Evolutionary conservation across 1,140 invertebrate genomes (phyloP).

Genomic region (Theocolax elegans): DNA sequence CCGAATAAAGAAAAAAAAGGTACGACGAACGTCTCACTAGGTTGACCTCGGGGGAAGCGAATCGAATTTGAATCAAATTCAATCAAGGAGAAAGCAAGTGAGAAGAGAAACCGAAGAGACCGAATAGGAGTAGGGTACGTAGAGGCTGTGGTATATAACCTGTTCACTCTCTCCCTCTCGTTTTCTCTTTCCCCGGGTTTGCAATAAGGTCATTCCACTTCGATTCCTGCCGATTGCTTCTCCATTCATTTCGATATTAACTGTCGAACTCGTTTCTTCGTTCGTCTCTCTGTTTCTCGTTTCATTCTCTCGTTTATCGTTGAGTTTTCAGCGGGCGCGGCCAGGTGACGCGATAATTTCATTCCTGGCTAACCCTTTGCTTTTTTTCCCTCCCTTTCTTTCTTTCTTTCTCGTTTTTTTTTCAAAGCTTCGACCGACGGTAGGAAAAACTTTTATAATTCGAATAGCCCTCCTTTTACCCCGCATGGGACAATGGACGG

Average conservation of each 20-base stretch:
- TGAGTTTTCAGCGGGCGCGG: slow-evolving; percentile 3
- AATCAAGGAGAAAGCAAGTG: slow-evolving; percentile 4
- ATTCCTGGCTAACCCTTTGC: background rate
- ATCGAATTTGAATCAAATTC: slow-evolving; percentile 31
- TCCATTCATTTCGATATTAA: slow-evolving; percentile 54
- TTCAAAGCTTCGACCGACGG: background rate
- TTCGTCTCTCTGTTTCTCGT: background rate
- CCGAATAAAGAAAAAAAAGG: background rate
- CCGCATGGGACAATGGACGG: slow-evolving; percentile 19
- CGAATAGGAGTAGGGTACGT: background rate
- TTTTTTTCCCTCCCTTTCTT: background rate
- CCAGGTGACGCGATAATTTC: slow-evolving; percentile 22
- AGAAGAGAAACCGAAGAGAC: no score
- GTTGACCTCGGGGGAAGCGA: background rate
- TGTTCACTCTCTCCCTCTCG: background rate
- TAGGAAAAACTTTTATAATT: slow-evolving; percentile 4
- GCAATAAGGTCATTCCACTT: slow-evolving; percentile 58
- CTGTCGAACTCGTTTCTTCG: slow-evolving; percentile 49
- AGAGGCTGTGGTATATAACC: slow-evolving; percentile 20
- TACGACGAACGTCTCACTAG: background rate
- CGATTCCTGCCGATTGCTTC: slow-evolving; percentile 52
- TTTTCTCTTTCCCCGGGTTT: slow-evolving; percentile 4
- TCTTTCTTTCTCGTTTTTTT: background rate
- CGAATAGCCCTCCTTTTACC: background rate
- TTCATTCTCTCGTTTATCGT: slow-evolving; percentile 19